A percentile compares a stretch with the other conserved stretches of the same genome.
Conservation (phyloP, 2,113 vertebrate species). For the Aegithalos caudatus region DNA sequence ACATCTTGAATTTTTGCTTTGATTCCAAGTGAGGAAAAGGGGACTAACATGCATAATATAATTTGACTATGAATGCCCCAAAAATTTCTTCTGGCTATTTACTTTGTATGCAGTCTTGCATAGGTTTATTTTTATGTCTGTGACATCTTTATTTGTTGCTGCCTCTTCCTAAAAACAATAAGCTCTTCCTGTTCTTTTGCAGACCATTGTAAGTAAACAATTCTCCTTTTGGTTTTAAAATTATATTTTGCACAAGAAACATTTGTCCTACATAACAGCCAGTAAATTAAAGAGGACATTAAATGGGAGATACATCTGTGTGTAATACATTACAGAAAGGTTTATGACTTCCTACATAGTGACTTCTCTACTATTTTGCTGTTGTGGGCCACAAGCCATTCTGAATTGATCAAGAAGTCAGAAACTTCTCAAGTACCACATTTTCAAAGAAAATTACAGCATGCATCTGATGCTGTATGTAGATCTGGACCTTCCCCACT, state of each 20-base stretch:
- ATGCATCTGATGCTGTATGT: neutral
- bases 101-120: neutral
- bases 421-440: neutral
- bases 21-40: slow-evolving; percentile 10
- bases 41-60: neutral
- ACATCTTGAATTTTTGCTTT: neutral
- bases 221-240: slow-evolving; percentile 18
- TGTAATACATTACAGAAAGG: neutral
- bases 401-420: neutral
- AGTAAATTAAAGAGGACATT: neutral
- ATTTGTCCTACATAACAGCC: slow-evolving; percentile 5
- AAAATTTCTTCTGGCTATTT: neutral
- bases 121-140: slow-evolving; percentile 8
- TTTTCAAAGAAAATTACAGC: neutral
- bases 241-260: neutral
- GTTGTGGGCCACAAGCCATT: neutral
- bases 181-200: slow-evolving; percentile 4
- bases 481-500: neutral
- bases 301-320: neutral
- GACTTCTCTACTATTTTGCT: neutral
- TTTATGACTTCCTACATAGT: neutral
- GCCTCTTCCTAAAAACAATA: slow-evolving; percentile 5
- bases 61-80: neutral
- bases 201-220: neutral
- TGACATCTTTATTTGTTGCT: neutral